Evolutionary conservation across 2,888 invertebrate genomes (phyloP).

Genomic region (Lomographa bimaculata): DNA sequence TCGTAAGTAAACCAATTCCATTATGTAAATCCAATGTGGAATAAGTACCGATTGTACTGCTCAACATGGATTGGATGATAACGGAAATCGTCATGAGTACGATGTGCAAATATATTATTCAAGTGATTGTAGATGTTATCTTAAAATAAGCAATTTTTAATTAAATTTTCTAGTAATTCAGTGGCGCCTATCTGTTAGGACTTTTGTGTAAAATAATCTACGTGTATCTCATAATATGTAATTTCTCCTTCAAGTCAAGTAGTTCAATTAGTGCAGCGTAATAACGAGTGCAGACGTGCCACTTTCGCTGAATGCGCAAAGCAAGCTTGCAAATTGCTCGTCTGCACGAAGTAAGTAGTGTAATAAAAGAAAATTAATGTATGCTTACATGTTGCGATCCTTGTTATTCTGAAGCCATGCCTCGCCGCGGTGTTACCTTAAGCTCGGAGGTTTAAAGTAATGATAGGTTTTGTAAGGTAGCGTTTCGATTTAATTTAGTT

Average conservation of each 20-base stretch:
- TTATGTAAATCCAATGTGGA: no score
- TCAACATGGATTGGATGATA: no score
- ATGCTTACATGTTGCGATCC: constrained; percentile 70
- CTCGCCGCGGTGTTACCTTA: constrained; percentile 53
- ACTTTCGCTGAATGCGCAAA: constrained; percentile 1
- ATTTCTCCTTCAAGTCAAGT: constrained; percentile 32
- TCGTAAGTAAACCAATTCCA: no score
- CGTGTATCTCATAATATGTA: no score
- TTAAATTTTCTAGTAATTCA: no score
- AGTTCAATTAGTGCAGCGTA: constrained; percentile 30
- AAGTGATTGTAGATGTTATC: no score
- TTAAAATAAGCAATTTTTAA: no score
- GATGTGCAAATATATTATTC: no score
- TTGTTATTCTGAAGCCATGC: constrained; percentile 80
- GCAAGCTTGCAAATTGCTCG: constrained; percentile 22
- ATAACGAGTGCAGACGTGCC: constrained; percentile 28
- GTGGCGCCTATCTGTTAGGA: no score
- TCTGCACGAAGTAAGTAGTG: constrained; percentile 41
- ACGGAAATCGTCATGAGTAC: no score
- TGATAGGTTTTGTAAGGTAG: constrained; percentile 28
- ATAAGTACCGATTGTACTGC: no score
- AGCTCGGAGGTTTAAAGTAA: constrained; percentile 42
- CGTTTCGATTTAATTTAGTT: constrained; percentile 35
- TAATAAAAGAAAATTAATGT: constrained; percentile 43
- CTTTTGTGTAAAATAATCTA: no score